Evolutionary conservation across 2,797 vertebrate species (phyloP).

Genomic region (Crenuchus spilurus): DNA sequence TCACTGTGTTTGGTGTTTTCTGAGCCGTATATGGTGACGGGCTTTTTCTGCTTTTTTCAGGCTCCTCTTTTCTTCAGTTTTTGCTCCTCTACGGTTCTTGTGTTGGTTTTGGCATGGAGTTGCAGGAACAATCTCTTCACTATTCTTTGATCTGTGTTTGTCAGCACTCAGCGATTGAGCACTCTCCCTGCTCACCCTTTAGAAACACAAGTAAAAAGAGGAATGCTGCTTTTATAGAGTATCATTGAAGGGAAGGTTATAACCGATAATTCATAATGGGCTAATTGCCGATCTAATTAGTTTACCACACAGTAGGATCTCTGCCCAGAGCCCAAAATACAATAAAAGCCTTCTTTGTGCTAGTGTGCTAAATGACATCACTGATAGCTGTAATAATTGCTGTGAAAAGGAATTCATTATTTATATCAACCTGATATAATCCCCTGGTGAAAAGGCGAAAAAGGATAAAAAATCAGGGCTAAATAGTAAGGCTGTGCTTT

Average conservation of each 20-base stretch:
- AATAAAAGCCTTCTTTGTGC: conserved; percentile 48
- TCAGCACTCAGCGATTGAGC: background rate
- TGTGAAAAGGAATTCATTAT: conserved; percentile 44
- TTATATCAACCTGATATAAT: conserved; percentile 50
- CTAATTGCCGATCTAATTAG: conserved; percentile 55
- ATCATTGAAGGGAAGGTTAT: conserved; percentile 44
- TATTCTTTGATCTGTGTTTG: background rate
- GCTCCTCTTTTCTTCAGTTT: background rate
- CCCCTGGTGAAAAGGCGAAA: conserved; percentile 45
- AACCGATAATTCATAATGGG: conserved; percentile 32
- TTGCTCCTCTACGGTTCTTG: background rate
- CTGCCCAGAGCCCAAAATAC: conserved; percentile 49
- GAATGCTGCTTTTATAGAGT: conserved; percentile 18
- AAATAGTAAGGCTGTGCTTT: conserved; percentile 22
- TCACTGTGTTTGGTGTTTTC: conserved; percentile 31
- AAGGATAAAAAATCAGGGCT: conserved; percentile 21
- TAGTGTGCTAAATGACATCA: conserved; percentile 48
- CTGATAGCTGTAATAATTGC: conserved; percentile 54
- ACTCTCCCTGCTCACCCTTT: background rate
- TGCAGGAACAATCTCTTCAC: background rate
- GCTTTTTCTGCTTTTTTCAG: background rate
- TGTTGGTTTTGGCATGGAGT: background rate
- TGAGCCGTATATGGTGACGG: background rate
- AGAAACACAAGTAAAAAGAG: conserved; percentile 10
- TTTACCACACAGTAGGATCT: conserved; percentile 47